These are phyloP conservation scores for Onychostoma macrolepis DNA, from an alignment of 2,113 vertebrate species.

Conservation along the genomic window DNA sequence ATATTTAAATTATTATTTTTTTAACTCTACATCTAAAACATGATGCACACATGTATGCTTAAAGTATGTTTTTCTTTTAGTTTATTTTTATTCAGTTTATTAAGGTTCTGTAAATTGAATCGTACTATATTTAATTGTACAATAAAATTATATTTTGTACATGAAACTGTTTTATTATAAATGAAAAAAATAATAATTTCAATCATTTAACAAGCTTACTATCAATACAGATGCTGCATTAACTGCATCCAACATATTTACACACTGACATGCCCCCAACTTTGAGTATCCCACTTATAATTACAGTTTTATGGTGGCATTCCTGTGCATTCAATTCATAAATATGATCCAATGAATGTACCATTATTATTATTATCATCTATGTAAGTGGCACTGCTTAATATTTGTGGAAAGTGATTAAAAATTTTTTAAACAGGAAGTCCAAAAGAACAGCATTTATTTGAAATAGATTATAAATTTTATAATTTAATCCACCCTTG, in stretches of 20 bases:
- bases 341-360: background rate
- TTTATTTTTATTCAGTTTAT: too few species aligned
- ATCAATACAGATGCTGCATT: background rate
- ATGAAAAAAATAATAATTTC: too few species aligned
- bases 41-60: too few species aligned
- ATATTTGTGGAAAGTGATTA: background rate
- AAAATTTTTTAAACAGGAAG: background rate
- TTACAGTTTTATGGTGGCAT: too few species aligned
- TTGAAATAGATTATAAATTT: background rate
- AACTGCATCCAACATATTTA: background rate
- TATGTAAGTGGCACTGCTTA: background rate
- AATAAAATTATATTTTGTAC: too few species aligned
- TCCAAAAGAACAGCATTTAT: background rate
- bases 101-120: background rate
- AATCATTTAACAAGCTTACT: too few species aligned
- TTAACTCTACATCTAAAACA: too few species aligned
- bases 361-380: background rate
- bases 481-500: background rate
- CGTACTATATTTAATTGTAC: background rate
- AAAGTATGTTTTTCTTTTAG: too few species aligned
- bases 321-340: background rate
- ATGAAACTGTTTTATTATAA: too few species aligned
- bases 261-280: background rate
- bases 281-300: too few species aligned
- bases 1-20: too few species aligned